Evolutionary conservation across 1,140 invertebrate genomes (phyloP), one percentile per base, ranked within the genome.

Genomic region (Platorchestia sp.): DNA sequence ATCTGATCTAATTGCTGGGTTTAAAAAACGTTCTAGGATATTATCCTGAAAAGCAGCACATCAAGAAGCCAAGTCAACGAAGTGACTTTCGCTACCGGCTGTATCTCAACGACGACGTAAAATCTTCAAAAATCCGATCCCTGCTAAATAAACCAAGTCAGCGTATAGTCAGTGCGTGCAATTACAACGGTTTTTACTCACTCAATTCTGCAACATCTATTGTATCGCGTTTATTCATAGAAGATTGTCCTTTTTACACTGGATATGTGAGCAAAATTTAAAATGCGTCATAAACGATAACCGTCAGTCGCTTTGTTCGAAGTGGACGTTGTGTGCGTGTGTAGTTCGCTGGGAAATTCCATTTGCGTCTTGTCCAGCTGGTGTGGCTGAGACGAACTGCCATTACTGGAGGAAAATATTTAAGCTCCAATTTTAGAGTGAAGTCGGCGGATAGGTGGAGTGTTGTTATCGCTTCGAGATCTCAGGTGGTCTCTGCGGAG

Each of bases 381-480:
- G 59, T 22, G 59, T 75, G 59, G 7, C 27, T 75, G 59, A 75
- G 59, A 75, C 59, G 27, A 75, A 75, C 47, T 75, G 59, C 59
- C 59, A 75, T 75, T 75, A 75, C 59, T 75, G 1, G 59, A 75
- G 36, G 59, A 75, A 75, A 75, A 75, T 75, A 75, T 75, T 75
- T 75, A 75, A 75, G 27, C 59, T 75, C 59, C 59, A 75, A 75
- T 75, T 75, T 75, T 75, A 75, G 59, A 75, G 59, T 75, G 59
- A 75, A 75, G 59, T 75, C 59, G 59, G 59, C 14, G 87, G 43
- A 89, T 89, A 89, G 87, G n/a, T 89, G 87, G 87, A 44, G 87
- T 89, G 91, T 93, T 27, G 91, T 93, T 93, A 93, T 93, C 91
- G 45, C 44, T 42, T 36, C 14, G 91, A 45, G 91, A 93, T 93